A percentile compares a stretch with the other conserved stretches of the same genome.
Conservation (phyloP, 2,888 invertebrate species). For the Drosophila paucipuncta region DNA sequence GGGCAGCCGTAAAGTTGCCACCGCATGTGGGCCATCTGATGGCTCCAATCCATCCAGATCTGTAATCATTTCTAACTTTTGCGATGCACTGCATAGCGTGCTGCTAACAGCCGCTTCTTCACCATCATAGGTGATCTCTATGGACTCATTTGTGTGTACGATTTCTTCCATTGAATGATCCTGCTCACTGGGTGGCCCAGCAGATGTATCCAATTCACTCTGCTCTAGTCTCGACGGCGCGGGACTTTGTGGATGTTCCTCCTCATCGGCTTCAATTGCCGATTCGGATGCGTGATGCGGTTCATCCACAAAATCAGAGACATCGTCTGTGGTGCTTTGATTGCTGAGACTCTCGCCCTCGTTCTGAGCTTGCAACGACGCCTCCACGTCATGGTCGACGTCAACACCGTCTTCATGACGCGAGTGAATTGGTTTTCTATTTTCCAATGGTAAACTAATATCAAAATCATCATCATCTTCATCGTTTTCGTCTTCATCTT, state of each 20-base stretch:
- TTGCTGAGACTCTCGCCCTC: slow-evolving; percentile 75
- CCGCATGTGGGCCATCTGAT: slow-evolving; percentile 6
- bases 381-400: background rate
- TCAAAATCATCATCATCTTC: slow-evolving; percentile 69
- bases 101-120: slow-evolving; percentile 64
- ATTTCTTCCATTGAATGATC: slow-evolving; percentile 84
- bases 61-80: slow-evolving; percentile 54
- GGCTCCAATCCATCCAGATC: slow-evolving; percentile 66
- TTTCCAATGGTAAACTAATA: slow-evolving; percentile 69
- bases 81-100: slow-evolving; percentile 37
- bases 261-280: slow-evolving; percentile 5
- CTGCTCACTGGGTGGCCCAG: slow-evolving; percentile 69
- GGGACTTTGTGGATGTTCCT: slow-evolving; percentile 6
- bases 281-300: slow-evolving; percentile 38
- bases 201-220: slow-evolving; percentile 33
- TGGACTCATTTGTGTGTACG: slow-evolving; percentile 81
- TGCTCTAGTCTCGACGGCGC: slow-evolving; percentile 27
- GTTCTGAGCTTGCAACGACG: slow-evolving; percentile 5
- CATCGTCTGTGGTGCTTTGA: slow-evolving; percentile 84
- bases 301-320: slow-evolving; percentile 84
- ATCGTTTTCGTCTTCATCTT: slow-evolving; percentile 28
- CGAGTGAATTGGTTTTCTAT: slow-evolving; percentile 62
- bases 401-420: slow-evolving; percentile 55
- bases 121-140: slow-evolving; percentile 81
- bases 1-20: slow-evolving; percentile 30